Conservation (phyloP, 2,113 vertebrate species). For the Lonchura striata region DNA sequence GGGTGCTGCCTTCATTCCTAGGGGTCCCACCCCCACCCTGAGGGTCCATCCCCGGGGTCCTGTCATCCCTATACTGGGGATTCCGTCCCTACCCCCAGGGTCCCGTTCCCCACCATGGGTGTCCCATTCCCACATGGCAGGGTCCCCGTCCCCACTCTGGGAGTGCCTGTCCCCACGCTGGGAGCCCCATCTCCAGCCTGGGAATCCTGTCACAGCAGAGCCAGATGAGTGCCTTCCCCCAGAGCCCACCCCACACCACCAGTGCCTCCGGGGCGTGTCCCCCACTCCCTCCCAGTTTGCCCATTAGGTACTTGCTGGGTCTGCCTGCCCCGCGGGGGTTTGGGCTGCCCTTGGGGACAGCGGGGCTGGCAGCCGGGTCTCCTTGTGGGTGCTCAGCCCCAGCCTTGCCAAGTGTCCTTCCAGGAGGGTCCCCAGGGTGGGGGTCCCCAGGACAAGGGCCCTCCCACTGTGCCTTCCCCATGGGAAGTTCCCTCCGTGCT, state of each 20-base stretch:
- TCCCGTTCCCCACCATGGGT: fast-evolving
- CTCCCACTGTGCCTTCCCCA: background rate
- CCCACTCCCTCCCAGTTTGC: background rate
- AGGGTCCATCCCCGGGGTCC: background rate
- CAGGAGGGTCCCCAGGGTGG: background rate
- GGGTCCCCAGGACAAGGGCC: background rate
- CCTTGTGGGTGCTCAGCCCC: background rate
- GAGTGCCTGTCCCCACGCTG: background rate
- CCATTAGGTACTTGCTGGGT: background rate
- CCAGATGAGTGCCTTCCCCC: background rate
- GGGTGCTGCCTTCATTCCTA: background rate
- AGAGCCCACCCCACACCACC: background rate
- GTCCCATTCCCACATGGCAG: background rate
- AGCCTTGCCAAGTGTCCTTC: background rate
- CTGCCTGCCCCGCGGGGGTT: background rate
- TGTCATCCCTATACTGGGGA: background rate
- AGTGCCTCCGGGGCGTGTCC: background rate
- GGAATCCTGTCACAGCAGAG: background rate
- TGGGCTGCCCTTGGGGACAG: background rate
- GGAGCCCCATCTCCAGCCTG: background rate
- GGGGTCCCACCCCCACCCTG: background rate
- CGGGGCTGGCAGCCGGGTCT: fast-evolving
- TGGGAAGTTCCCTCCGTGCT: background rate
- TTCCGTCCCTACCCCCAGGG: background rate
- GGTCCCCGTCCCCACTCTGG: background rate